Base-by-base conservation (phyloP, 1,140 invertebrate species). In the Brachionus angularis region DNA sequence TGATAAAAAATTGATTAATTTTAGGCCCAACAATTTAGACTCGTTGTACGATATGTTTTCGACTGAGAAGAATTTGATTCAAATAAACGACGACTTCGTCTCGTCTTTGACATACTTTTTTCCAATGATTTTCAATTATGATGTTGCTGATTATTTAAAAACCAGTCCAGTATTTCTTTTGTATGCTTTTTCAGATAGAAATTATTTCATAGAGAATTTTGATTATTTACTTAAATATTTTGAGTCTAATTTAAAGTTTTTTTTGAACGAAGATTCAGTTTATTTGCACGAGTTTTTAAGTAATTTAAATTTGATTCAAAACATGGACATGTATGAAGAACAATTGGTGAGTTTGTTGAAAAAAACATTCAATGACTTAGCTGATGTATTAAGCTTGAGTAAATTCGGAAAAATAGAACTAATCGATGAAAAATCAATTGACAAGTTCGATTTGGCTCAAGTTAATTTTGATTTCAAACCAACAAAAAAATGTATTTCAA, bases 381-480 rank as follows among this genome's bases (percentile, higher is more conserved):
- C n/a, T n/a, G n/a, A n/a, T n/a, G n/a, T n/a, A n/a, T n/a, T n/a
- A n/a, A n/a, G n/a, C n/a, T n/a, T n/a, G n/a, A n/a, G n/a, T n/a
- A n/a, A n/a, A n/a, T n/a, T n/a, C n/a, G n/a, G n/a, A n/a, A n/a
- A n/a, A n/a, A n/a, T n/a, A n/a, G n/a, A n/a, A n/a, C n/a, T n/a
- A n/a, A n/a, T n/a, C n/a, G n/a, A n/a, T n/a, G n/a, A n/a, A n/a
- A n/a, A n/a, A n/a, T n/a, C 53, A 3, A 2, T 5, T 0, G 25
- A 52, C 27, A 39, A 58, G 21, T 25, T 58, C 25, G 53, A 58
- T 7, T 58, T 58, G 18, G 14, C 14, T 14, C 8, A 39, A 39
- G 3, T 58, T 18, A 58, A 58, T 12, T 58, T 23, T 27, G 33
- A 58, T 21, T 58, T 25, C 33, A 58, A 58, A 58, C 53, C 53